Base-by-base conservation (phyloP, 2,888 invertebrate species). In the Sabatieria punctata region DNA sequence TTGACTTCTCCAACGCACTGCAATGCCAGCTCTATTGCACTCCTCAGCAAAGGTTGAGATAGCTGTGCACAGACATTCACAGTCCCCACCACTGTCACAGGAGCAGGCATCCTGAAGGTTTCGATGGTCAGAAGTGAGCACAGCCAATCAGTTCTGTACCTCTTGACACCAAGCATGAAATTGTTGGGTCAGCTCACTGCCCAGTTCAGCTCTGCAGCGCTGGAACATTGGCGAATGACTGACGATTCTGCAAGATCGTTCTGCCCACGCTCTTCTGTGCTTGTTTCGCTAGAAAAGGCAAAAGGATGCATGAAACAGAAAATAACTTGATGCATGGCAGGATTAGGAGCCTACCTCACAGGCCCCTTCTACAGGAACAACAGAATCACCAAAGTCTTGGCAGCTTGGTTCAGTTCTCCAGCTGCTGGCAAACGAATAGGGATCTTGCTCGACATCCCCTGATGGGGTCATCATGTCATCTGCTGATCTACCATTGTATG, bases 391-490 rank as follows among this genome's bases (percentile, higher is more conserved):
- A 38, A 36, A 46, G 35, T 46, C 46, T 30, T 46, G 69, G 57
- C 86, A 86, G 43, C 75, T 73, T 59, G 83, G 82, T 21, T 75
- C 74, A 0, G 82, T 80, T 66, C 82, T 82, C 86, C 86, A 88
- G 61, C 85, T 84, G 65, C 85, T 83, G 1, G 84, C 85, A 65
- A 88, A 88, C 0, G 82, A 77, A 18, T 77, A 71, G 0, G 78
- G 74, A 0, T 79, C 75, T 52, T 80, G 78, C 63, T 88, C 88
- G 1, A 83, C 70, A 62, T 86, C 85, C 2, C 82, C 79, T 0
- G 82, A 79, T 0, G 84, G 83, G 4, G 82, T 79, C 65, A 79
- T 78, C 73, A 85, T 84, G 65, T 88, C 89, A 60, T 89, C 85
- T 35, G 75, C 73, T 55, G 77, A 76, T 61, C 88, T 79, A 40